A percentile compares a stretch with the other conserved stretches of the same genome.
These are phyloP conservation scores for Pseudoips prasinana DNA, from an alignment of 2,888 invertebrate species.

Conservation along the genomic window DNA sequence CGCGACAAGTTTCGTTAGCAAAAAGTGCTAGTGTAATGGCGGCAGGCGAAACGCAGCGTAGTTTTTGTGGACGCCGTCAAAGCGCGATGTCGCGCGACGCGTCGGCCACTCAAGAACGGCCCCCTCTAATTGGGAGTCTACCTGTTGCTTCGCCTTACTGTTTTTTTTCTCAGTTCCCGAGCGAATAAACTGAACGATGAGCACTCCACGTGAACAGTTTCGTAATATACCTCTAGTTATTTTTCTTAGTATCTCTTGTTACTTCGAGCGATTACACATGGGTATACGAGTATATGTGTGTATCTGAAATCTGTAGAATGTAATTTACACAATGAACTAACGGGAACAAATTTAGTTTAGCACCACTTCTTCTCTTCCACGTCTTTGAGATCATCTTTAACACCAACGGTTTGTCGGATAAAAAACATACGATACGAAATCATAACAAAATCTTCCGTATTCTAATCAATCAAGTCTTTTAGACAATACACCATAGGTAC, in stretches of 20 bases:
- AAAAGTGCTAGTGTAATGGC: conserved; percentile 65
- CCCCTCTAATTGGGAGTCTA: conserved; percentile 78
- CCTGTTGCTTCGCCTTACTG: conserved; percentile 73
- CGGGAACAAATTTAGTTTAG: too few species aligned
- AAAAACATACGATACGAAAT: too few species aligned
- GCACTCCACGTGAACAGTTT: conserved; percentile 63
- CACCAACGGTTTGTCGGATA: too few species aligned
- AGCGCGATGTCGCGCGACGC: conserved; percentile 70
- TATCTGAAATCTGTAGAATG: too few species aligned
- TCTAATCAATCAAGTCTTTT: too few species aligned
- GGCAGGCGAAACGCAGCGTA: conserved; percentile 64
- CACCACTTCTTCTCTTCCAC: too few species aligned
- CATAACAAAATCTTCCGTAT: too few species aligned
- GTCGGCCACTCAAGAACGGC: conserved; percentile 65
- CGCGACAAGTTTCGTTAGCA: conserved; percentile 60
- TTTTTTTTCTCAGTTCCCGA: conserved; percentile 55
- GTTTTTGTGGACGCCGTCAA: conserved; percentile 73
- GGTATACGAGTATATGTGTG: too few species aligned
- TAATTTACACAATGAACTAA: too few species aligned
- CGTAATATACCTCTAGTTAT: conserved; percentile 49
- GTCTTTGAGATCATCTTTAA: too few species aligned
- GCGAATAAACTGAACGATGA: conserved; percentile 58
- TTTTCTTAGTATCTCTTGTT: conserved; percentile 25
- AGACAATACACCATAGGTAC: too few species aligned
- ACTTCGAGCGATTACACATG: too few species aligned